Conservation (phyloP, 2,888 invertebrate species). For the Aleiodes testaceus region DNA sequence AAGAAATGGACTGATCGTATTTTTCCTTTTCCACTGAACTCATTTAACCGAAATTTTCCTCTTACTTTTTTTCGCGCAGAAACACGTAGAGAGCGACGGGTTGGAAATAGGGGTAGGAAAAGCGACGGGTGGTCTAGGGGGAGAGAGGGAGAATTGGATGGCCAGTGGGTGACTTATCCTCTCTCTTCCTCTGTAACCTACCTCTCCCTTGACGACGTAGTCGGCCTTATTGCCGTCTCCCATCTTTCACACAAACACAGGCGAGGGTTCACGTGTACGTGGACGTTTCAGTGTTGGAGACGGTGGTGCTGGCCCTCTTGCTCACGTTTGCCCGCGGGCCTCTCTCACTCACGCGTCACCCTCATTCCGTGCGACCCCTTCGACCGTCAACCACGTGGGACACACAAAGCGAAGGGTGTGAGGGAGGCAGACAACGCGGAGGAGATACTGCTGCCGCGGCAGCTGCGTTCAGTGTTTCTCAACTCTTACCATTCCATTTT, state of each 20-base stretch:
- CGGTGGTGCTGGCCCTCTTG: conserved; percentile 41
- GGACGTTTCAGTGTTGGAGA: conserved; percentile 56
- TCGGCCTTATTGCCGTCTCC: conserved; percentile 47
- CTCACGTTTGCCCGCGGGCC: conserved; percentile 46
- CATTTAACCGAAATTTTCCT: neutral
- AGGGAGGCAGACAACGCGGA: conserved; percentile 69
- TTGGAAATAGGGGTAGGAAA: conserved; percentile 18
- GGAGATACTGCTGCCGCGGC: conserved; percentile 66
- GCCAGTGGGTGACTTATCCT: conserved; percentile 64
- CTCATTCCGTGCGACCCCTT: conserved; percentile 71
- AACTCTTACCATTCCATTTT: conserved; percentile 50
- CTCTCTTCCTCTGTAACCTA: conserved; percentile 45
- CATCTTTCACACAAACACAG: conserved; percentile 44
- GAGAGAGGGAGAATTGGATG: conserved; percentile 52
- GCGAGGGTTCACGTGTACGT: no score
- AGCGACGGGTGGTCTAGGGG: conserved; percentile 37
- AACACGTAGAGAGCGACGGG: conserved; percentile 51
- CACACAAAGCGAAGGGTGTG: conserved; percentile 67
- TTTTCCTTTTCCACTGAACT: no score
- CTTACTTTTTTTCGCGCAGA: conserved; percentile 42
- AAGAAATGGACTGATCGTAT: no score
- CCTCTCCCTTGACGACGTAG: conserved; percentile 34
- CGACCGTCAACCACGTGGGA: conserved; percentile 72
- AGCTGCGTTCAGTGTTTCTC: conserved; percentile 70
- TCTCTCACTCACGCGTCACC: conserved; percentile 64